Conservation (phyloP, 2,888 invertebrate species). For the Melinaea marsaeus region DNA sequence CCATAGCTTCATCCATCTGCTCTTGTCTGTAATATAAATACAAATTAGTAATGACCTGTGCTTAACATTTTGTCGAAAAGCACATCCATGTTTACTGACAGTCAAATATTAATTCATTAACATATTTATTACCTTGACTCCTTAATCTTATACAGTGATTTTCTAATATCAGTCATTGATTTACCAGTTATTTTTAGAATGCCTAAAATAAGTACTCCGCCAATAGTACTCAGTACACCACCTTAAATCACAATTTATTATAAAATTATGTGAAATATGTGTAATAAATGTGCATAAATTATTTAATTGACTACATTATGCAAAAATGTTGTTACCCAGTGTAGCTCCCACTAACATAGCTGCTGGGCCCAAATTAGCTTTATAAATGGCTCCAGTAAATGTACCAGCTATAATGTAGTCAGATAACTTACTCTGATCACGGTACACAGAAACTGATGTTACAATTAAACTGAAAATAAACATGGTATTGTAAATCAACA, state of each 20-base stretch:
- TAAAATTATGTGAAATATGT: neutral
- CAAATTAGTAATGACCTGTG: neutral
- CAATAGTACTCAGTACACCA: constrained; percentile 77
- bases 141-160: constrained; percentile 75
- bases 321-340: constrained; percentile 70
- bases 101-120: neutral
- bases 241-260: constrained; percentile 61
- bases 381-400: constrained; percentile 82
- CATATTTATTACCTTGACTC: constrained; percentile 48
- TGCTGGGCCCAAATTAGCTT: constrained; percentile 81
- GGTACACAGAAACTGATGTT: constrained; percentile 81
- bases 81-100: too few species aligned
- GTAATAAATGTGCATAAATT: too few species aligned
- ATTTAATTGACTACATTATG: neutral
- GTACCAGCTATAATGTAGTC: constrained; percentile 83
- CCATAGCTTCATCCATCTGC: constrained; percentile 53
- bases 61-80: neutral
- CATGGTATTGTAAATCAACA: too few species aligned
- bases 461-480: constrained; percentile 77
- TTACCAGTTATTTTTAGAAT: constrained; percentile 78
- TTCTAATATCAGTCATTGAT: constrained; percentile 81
- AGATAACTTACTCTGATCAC: constrained; percentile 80
- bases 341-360: constrained; percentile 82
- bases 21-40: constrained; percentile 48
- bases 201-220: constrained; percentile 75